Base-by-base conservation (phyloP, 2,888 invertebrate species). In the Apamea anceps region DNA sequence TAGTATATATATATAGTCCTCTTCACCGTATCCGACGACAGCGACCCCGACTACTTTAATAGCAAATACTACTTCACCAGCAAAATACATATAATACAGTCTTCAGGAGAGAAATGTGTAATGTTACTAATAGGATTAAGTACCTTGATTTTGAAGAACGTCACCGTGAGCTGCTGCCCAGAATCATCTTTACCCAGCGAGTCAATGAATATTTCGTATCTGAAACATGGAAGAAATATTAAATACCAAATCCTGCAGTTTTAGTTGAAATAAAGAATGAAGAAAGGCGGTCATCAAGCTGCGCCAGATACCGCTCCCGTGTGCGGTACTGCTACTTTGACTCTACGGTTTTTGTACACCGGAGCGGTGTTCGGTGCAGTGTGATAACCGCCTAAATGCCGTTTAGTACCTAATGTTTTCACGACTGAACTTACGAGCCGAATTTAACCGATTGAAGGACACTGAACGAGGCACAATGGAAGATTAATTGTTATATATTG, bases 171-270 rank as follows among this genome's bases (percentile, higher is more conserved):
- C 42, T 98, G 97, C 75, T 98, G 97, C 0, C 99, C 99, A 65
- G 98, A 98, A 7, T 98, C 98, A 81, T 98, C 98, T 90, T 98
- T 98, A 0, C 98, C 98, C 78, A 98, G 92, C 0, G 96, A 95
- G 2, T 94, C 94, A 62, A 97, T 96, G 85, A 96, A 96, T 83
- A 97, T 96, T 66, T 97, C 96, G 79, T 97, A 96, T 90, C 97
- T 97, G 91, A 72, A 93, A 93, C 12, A 57, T 54, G 8, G 8
- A 21, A 54, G 0, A 54, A 21, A n/a, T 32, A n/a, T 18, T 25
- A 71, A 71, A 54, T 42, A 63, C 63, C 8, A 72, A 51, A 37
- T 25, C 18, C 6, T 6, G 3, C 1, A n/a, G 6, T 32, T 70
- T 70, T 21, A 32, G 3, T 21, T 70, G 32, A 51, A 32, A 28